phyloP scores from a whole-genome alignment of 2,113 vertebrate genomes.

The Tyto alba region DNA sequence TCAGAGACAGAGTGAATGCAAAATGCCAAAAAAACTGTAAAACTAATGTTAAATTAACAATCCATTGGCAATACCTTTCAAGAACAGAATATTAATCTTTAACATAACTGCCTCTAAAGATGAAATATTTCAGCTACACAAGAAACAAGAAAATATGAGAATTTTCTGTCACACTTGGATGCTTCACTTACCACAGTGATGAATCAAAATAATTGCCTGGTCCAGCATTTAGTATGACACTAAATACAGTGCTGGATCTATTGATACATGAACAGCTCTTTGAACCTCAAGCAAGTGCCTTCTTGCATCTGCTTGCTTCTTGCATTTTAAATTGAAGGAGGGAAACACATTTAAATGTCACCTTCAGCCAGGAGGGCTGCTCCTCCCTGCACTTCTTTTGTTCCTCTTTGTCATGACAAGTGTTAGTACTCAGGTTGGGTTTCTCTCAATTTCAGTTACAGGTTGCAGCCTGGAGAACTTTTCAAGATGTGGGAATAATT shows the following conservation, averaged over 20 bases:
- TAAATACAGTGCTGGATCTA: not conserved
- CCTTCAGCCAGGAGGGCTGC: not conserved
- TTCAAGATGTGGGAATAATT: not conserved
- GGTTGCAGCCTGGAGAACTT: not conserved
- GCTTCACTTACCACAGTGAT: not conserved
- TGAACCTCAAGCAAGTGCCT: not conserved
- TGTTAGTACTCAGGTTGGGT: not conserved
- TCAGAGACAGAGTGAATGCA: not conserved
- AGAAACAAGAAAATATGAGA: not conserved
- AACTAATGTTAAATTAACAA: not conserved
- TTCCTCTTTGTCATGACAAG: not conserved
- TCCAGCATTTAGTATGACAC: not conserved
- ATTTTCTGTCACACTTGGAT: slow-evolving; percentile 13
- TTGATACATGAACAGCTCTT: not conserved
- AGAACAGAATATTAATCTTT: not conserved
- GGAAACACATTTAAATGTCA: not conserved
- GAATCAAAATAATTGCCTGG: slow-evolving; percentile 41
- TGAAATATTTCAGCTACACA: not conserved
- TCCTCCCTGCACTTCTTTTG: accelerated
- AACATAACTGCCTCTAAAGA: not conserved
- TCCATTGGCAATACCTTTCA: not conserved
- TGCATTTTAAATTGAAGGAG: not conserved
- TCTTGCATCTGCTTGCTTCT: not conserved
- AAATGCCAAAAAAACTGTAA: not conserved
- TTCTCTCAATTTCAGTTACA: not conserved